Evolutionary conservation across 2,797 vertebrate genomes (phyloP), one percentile per base, ranked within the genome.

Genomic region (Sebastes dallii): DNA sequence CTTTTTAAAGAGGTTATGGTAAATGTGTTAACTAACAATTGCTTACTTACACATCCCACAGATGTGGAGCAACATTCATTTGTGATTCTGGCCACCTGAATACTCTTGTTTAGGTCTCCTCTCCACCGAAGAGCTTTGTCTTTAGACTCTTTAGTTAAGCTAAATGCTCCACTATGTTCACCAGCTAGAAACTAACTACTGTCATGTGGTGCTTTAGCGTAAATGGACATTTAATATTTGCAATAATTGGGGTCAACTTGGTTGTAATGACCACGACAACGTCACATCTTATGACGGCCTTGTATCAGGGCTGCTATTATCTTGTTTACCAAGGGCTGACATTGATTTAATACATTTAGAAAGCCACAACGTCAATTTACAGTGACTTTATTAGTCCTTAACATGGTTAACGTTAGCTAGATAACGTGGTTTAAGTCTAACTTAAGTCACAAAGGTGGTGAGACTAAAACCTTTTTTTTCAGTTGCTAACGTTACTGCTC

Each of bases 271-370:
- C 9, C 2, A 8, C 39, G 42, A 24, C 1, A 2, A 50, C 46
- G 18, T 50, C 0, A 13, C 18, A 18, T 32, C 18, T 24, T 6
- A 1, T 55, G 55, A 27, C 14, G 42, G 62, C 34, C 50, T 68
- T 54, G 50, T 54, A 54, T 11, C 50, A 54, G 20, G 20, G 2
- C 24, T 16, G 14, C 18, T 24, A 2, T 3, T 5, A 16, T 25
- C 6, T 36, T 42, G 9, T 66, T 54, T 24, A 27, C 18, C 7
- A 18, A 1, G 3, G 3, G 29, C 29, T 62, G 50, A 25, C 24
- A n/a, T n/a, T 3, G 10, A 9, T 11, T 36, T 62, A 24, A 27
- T 2, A 46, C 0, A 20, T 5, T 12, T 1, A 25, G 5, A 24
- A 34, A 54, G 5, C n/a, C 5, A 14, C 3, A 22, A 6, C 1